These are phyloP conservation scores for Nerophis ophidion DNA, from an alignment of 2,113 vertebrate species.

Conservation along the genomic window DNA sequence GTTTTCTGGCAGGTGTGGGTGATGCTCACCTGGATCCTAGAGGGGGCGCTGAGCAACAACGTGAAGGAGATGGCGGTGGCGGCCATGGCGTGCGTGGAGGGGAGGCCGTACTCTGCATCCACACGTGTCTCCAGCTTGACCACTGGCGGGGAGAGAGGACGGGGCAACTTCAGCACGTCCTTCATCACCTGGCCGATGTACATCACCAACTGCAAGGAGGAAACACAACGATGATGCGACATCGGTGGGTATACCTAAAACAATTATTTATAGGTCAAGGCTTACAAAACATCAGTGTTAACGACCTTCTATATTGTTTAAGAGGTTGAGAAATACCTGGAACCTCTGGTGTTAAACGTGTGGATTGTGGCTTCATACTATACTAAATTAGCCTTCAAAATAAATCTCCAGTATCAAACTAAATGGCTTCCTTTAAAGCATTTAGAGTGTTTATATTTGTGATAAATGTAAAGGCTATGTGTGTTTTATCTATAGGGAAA, in stretches of 20 bases:
- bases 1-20: neutral
- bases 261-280: no score
- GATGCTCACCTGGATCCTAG: slow-evolving; percentile 80
- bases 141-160: slow-evolving; percentile 84
- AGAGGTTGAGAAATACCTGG: no score
- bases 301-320: no score
- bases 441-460: no score
- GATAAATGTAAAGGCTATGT: no score
- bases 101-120: slow-evolving; percentile 85
- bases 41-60: slow-evolving; percentile 74
- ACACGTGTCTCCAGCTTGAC: slow-evolving; percentile 86
- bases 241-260: neutral
- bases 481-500: no score
- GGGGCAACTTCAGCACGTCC: slow-evolving; percentile 89
- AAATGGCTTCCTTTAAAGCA: no score
- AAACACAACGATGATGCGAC: neutral
- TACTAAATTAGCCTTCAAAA: no score
- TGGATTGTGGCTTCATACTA: no score
- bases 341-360: no score
- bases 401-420: no score
- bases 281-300: no score
- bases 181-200: slow-evolving; percentile 93
- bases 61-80: slow-evolving; percentile 89
- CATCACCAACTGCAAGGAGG: slow-evolving; percentile 82
- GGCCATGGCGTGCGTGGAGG: slow-evolving; percentile 94